phyloP scores from a whole-genome alignment of 2,797 vertebrate species.

The Garrulus glandarius region DNA sequence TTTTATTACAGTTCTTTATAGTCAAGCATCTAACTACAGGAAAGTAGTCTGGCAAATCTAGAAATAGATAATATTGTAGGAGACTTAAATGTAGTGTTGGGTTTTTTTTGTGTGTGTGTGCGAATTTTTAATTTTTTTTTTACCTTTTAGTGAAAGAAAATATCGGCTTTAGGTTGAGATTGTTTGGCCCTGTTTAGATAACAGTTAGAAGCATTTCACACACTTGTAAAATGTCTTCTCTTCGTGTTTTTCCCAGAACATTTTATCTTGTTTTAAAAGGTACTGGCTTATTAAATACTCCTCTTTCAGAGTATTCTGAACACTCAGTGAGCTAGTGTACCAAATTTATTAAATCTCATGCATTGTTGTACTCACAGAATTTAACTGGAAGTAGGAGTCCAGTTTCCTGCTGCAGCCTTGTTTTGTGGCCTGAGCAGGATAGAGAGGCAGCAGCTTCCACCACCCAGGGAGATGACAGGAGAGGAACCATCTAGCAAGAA shows the following conservation, averaged over 20 bases:
- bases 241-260: constrained; percentile 47
- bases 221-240: constrained; percentile 62
- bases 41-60: constrained; percentile 68
- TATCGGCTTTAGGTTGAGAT: constrained; percentile 59
- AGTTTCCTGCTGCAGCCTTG: background rate
- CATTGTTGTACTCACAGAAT: constrained; percentile 40
- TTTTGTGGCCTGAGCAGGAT: background rate
- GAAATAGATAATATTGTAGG: constrained; percentile 58
- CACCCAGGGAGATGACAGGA: background rate
- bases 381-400: constrained; percentile 31
- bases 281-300: constrained; percentile 31
- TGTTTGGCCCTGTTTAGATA: constrained; percentile 61
- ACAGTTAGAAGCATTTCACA: constrained; percentile 23
- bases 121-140: constrained; percentile 37
- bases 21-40: constrained; percentile 70
- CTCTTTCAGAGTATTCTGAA: constrained; percentile 64
- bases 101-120: background rate
- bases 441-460: background rate
- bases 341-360: constrained; percentile 18
- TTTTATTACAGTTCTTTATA: constrained; percentile 76
- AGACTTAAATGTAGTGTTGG: constrained; percentile 41
- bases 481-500: background rate
- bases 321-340: constrained; percentile 72
- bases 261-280: constrained; percentile 59
- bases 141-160: constrained; percentile 67